phyloP scores from a whole-genome alignment of 2,797 vertebrate species.

The Threskiornis aethiopicus region DNA sequence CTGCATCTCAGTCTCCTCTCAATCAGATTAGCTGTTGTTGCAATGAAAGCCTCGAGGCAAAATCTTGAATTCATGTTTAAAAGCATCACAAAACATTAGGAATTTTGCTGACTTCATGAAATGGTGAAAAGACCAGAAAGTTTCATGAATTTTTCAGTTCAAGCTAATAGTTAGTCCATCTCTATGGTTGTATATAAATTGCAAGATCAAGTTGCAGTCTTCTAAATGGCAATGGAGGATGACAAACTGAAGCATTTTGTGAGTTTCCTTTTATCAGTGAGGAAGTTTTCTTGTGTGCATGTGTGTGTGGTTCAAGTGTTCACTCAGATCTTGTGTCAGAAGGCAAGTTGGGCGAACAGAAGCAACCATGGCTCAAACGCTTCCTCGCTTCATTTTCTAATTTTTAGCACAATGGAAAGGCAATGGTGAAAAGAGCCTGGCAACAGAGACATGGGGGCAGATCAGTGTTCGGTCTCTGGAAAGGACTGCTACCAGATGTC shows the following conservation, averaged over 20 bases:
- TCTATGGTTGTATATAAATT: not conserved
- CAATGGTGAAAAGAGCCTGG: not conserved
- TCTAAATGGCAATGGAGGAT: not conserved
- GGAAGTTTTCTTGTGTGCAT: not conserved
- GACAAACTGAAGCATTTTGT: not conserved
- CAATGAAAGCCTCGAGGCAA: not conserved
- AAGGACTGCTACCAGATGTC: rapidly evolving
- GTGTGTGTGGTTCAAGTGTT: not conserved
- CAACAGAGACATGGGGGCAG: rapidly evolving
- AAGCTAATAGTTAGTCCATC: not conserved
- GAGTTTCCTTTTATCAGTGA: not conserved
- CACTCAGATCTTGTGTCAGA: not conserved
- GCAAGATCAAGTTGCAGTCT: not conserved
- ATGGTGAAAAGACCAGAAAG: not conserved
- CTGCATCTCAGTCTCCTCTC: not conserved
- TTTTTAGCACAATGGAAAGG: not conserved
- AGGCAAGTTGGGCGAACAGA: not conserved
- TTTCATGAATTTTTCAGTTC: not conserved
- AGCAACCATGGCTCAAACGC: rapidly evolving
- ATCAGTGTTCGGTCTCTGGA: not conserved
- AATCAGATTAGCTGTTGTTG: not conserved
- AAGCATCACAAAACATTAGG: not conserved
- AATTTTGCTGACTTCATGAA: not conserved
- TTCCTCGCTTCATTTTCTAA: not conserved
- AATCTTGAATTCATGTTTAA: not conserved